Conservation (phyloP, 1,140 invertebrate species). For the Dendroctonus ponderosae region DNA sequence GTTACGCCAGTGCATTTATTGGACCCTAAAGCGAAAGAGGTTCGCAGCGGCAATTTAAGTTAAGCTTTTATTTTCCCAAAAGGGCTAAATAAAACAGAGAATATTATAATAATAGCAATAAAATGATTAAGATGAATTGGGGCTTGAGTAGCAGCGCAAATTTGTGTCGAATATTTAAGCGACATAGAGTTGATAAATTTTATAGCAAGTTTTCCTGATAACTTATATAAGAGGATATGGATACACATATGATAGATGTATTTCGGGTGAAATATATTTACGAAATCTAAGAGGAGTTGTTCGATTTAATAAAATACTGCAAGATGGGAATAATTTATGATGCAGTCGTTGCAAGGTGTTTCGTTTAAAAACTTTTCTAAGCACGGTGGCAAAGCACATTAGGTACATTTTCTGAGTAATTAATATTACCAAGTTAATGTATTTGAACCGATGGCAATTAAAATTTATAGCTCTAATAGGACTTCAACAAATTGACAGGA, state of each 20-base stretch:
- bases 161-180: no score
- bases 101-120: background rate
- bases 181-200: constrained; percentile 1
- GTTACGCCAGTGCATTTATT: constrained; percentile 13
- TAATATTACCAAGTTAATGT: background rate
- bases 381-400: no score
- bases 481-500: background rate
- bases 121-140: no score
- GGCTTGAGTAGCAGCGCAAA: no score
- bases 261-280: constrained; percentile 10
- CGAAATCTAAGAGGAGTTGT: background rate
- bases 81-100: constrained; percentile 7
- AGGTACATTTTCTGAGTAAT: no score
- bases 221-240: constrained; percentile 8
- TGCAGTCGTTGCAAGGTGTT: no score
- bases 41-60: constrained; percentile 9
- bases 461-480: background rate
- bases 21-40: constrained; percentile 12
- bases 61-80: constrained; percentile 13
- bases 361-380: no score
- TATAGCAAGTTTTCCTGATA: constrained; percentile 1
- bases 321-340: no score
- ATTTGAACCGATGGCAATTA: background rate
- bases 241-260: constrained; percentile 5
- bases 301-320: no score